Evolutionary conservation across 2,888 invertebrate species (phyloP), one percentile per base, ranked within the genome.

Genomic region (Ophion ventricosus): DNA sequence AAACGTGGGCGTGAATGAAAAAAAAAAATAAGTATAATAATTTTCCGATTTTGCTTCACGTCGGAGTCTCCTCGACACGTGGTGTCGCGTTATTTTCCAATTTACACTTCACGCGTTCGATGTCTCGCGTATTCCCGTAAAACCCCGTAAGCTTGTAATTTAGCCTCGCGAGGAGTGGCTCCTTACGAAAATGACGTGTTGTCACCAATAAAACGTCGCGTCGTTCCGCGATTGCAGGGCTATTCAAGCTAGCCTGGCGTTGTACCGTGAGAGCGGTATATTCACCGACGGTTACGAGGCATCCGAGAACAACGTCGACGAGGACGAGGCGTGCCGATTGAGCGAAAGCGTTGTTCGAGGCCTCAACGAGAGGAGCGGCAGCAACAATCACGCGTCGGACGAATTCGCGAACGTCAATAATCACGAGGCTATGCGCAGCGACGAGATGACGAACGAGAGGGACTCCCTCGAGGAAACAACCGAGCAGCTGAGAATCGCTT

Each of bases 231-330:
- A 76, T 82, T 72, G n/a, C 80, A 80, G 96, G 94, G 96, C 96
- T 85, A 96, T 96, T 89, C 95, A 96, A 92, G 96, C 95, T 93
- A 96, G 95, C 92, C 93, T 96, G 92, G 94, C 94, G 88, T 91
- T 95, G 85, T 94, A 94, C 90, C 94, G 94, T 91, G 93, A 93
- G 88, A 90, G 90, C 87, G 91, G 92, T 87, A 89, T 91, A 85
- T 88, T 88, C 66, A 89, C 88, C 83, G 87, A 84, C 43, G 90
- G 43, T 20, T 57, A 88, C 82, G 88, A 88, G 88, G 73, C 93
- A 91, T 88, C 92, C 90, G 88, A 82, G 23, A 86, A 78, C 35
- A n/a, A n/a, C n/a, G n/a, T n/a, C n/a, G 35, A 72, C 8, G 40
- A 87, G 10, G 88, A 89, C 2, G 86, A 86, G 11, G 89, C 88